Conservation (phyloP, 2,113 vertebrate genomes). For the Leptocoma aspasia region DNA sequence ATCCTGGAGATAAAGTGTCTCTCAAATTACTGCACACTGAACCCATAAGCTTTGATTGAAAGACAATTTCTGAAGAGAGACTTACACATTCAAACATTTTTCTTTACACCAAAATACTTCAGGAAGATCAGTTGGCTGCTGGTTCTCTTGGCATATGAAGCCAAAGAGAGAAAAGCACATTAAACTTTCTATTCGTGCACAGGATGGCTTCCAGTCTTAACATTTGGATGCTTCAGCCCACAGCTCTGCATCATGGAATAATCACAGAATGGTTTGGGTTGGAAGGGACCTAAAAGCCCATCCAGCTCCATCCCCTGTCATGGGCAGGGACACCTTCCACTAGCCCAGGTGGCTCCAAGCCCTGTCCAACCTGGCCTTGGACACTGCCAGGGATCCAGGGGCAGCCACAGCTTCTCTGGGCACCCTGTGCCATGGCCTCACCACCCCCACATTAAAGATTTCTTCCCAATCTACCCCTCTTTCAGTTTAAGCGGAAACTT, state of each 20-base stretch:
- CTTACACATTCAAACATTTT: not conserved
- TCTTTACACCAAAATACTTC: not conserved
- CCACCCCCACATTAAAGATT: fast-evolving
- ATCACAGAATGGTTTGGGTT: not conserved
- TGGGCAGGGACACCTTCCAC: not conserved
- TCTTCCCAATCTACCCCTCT: not conserved
- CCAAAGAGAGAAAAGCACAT: not conserved
- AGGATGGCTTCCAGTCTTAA: not conserved
- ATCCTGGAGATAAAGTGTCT: not conserved
- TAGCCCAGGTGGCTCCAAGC: fast-evolving
- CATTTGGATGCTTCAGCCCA: not conserved
- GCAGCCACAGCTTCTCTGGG: not conserved
- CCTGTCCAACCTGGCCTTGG: fast-evolving
- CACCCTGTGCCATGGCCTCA: fast-evolving
- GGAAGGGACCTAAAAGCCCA: not conserved
- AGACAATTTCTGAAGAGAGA: not conserved
- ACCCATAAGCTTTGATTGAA: not conserved
- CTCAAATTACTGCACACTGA: not conserved
- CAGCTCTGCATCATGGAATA: not conserved
- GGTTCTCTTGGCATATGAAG: not conserved
- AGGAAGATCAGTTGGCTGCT: not conserved
- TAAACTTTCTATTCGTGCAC: not conserved
- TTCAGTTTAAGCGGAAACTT: not conserved
- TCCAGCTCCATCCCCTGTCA: fast-evolving
- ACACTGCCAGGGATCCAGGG: not conserved